Evolutionary conservation across 2,113 vertebrate genomes (phyloP).

Genomic region (Neodon shergylaensis): DNA sequence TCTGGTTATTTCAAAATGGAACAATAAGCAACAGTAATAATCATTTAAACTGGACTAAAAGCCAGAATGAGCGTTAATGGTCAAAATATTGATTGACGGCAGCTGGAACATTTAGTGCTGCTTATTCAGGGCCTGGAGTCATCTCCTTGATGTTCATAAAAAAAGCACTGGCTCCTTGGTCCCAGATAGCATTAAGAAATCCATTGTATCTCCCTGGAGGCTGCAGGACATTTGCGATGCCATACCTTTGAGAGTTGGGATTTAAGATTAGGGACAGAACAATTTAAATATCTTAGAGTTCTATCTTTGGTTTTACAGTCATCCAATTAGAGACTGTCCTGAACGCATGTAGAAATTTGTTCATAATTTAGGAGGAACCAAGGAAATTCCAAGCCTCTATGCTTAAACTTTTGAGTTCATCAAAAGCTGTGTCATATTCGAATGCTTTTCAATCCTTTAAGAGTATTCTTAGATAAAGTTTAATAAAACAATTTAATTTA

Average conservation of each 20-base stretch:
- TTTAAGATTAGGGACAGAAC: neutral
- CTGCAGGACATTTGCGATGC: neutral
- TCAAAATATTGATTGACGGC: constrained; percentile 65
- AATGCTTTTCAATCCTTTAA: neutral
- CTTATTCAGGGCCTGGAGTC: constrained; percentile 6
- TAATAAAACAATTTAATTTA: neutral
- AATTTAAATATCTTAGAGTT: neutral
- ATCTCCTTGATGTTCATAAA: constrained; percentile 25
- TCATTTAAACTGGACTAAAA: constrained; percentile 64
- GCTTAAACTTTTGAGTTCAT: constrained; percentile 5
- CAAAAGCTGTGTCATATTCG: neutral
- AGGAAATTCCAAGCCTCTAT: neutral
- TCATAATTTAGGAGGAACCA: neutral
- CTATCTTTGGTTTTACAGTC: neutral
- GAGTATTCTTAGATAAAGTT: neutral
- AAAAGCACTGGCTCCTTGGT: constrained; percentile 39
- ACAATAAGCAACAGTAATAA: constrained; percentile 14
- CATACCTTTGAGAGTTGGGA: neutral
- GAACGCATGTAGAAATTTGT: neutral
- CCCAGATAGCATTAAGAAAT: constrained; percentile 24
- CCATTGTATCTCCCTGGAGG: constrained; percentile 1
- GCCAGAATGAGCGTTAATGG: constrained; percentile 62
- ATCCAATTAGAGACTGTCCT: neutral
- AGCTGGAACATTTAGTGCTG: constrained; percentile 61
- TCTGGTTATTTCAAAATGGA: constrained; percentile 65